phyloP scores from a whole-genome alignment of 2,888 invertebrate species.

The Rhopalosiphum nymphaeae region DNA sequence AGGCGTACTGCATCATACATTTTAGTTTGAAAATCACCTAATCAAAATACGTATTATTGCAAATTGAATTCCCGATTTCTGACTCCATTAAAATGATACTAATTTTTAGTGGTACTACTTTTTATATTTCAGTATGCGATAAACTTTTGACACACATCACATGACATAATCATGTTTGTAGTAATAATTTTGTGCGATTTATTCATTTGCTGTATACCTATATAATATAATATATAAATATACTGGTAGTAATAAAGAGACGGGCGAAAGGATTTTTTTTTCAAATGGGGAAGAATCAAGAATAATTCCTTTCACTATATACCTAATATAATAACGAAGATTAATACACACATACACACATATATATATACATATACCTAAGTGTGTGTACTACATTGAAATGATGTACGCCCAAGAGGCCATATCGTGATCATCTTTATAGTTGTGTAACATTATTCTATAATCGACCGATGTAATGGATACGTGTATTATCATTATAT shows the following conservation, averaged over 20 bases:
- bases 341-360: background rate
- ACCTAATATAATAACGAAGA: constrained; percentile 26
- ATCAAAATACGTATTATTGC: background rate
- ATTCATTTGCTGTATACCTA: background rate
- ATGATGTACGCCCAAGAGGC: constrained; percentile 47
- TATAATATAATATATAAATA: background rate
- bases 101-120: background rate
- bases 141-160: constrained; percentile 12
- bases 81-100: background rate
- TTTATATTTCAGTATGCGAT: background rate
- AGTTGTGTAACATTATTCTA: constrained; percentile 45
- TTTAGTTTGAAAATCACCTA: background rate
- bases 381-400: constrained; percentile 44
- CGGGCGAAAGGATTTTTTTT: constrained; percentile 59
- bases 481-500: background rate
- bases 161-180: constrained; percentile 24
- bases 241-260: constrained; percentile 29
- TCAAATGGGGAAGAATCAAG: constrained; percentile 47
- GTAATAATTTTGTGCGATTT: constrained; percentile 31
- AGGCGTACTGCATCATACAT: background rate
- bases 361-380: background rate
- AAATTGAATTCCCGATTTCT: background rate
- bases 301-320: constrained; percentile 55
- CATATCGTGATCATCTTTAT: constrained; percentile 58
- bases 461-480: constrained; percentile 38